A percentile compares a stretch with the other conserved stretches of the same genome.
phyloP scores from a whole-genome alignment of 1,140 invertebrate species.

The Diabrotica undecimpunctata region DNA sequence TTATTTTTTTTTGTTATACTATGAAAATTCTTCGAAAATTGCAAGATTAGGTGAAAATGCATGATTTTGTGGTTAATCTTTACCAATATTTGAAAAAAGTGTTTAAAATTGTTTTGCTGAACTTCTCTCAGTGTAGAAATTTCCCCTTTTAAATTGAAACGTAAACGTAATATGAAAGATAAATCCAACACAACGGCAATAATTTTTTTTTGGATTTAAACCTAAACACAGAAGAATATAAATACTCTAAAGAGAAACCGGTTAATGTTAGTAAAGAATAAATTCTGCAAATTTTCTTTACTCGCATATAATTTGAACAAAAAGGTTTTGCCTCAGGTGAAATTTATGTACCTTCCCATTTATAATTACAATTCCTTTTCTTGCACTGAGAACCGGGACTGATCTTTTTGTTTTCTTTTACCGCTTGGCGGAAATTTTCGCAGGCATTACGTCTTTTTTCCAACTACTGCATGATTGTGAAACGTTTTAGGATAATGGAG shows the following conservation, averaged over 20 bases:
- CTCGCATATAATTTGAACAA: conserved; percentile 5
- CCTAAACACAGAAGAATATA: background rate
- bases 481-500: no score
- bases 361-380: conserved; percentile 11
- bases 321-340: conserved; percentile 3
- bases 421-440: conserved; percentile 1
- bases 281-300: conserved; percentile 3
- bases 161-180: no score
- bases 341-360: conserved; percentile 15
- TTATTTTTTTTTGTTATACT: no score
- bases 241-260: background rate
- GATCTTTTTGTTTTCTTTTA: conserved; percentile 4
- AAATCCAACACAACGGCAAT: no score
- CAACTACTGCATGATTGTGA: background rate
- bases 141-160: no score
- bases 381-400: background rate
- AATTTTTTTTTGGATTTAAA: no score
- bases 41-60: no score
- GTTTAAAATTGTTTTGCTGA: no score
- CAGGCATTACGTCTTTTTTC: conserved; percentile 8
- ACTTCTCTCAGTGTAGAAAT: no score
- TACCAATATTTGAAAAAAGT: no score
- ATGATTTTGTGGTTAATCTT: no score
- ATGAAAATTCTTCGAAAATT: no score
- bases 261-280: background rate